phyloP scores from a whole-genome alignment of 2,888 invertebrate genomes.

The Trachelus troglodyta region DNA sequence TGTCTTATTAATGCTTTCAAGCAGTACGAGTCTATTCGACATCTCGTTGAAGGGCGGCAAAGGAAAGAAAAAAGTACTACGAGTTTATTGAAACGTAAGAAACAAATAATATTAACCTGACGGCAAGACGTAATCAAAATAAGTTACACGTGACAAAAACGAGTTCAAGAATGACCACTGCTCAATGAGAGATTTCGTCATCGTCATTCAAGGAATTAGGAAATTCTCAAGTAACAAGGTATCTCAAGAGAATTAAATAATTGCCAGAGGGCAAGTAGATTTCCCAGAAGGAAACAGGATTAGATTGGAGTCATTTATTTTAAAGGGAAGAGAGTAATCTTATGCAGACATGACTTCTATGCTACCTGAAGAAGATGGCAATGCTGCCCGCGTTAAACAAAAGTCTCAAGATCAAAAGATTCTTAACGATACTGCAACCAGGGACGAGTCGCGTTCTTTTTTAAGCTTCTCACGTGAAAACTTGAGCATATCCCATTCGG shows the following conservation, averaged over 20 bases:
- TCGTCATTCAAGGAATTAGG: neutral
- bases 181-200: neutral
- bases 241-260: neutral
- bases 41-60: neutral
- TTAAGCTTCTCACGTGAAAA: slow-evolving; percentile 59
- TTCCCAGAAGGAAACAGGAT: neutral
- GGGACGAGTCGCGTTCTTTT: slow-evolving; percentile 52
- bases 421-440: slow-evolving; percentile 21
- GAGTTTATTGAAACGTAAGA: neutral
- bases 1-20: neutral
- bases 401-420: slow-evolving; percentile 29
- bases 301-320: neutral
- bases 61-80: neutral
- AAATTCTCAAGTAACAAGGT: neutral
- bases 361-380: slow-evolving; percentile 38
- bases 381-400: slow-evolving; percentile 39
- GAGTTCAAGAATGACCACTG: neutral
- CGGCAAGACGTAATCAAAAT: neutral
- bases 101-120: neutral
- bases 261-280: neutral
- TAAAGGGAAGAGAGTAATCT: neutral
- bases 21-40: neutral
- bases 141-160: neutral
- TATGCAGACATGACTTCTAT: slow-evolving; percentile 46
- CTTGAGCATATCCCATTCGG: slow-evolving; percentile 54